Conservation (phyloP, 1,140 invertebrate species). For the Atta texana region DNA sequence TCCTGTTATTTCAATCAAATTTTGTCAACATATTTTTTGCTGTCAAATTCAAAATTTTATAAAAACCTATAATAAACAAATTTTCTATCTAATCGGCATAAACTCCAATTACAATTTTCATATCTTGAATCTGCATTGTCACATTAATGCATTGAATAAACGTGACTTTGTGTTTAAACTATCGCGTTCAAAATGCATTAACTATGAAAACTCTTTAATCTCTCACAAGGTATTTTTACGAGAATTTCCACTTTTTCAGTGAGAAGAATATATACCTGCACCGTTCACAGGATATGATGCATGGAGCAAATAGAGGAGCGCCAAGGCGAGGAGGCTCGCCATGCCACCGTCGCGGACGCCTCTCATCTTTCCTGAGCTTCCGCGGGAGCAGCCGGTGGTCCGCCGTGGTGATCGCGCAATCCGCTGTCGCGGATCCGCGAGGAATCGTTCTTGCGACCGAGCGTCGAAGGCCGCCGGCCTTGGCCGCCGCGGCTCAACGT, state of each 20-base stretch:
- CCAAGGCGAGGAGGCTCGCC: constrained; percentile 76
- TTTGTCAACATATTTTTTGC: not conserved
- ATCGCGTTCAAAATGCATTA: not conserved
- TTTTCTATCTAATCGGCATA: not conserved
- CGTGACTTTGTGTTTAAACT: not conserved
- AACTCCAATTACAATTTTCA: not conserved
- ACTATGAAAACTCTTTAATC: not conserved
- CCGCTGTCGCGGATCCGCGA: constrained; percentile 31
- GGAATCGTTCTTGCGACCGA: not conserved
- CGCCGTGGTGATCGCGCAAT: constrained; percentile 34
- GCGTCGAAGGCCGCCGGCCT: not conserved
- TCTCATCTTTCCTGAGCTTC: constrained; percentile 72
- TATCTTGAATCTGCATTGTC: not conserved
- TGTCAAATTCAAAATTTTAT: not conserved
- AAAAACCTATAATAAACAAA: not conserved
- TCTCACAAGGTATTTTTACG: not conserved
- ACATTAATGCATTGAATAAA: not conserved
- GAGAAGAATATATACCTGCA: constrained; percentile 51
- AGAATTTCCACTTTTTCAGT: not conserved
- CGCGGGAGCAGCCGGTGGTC: constrained; percentile 57
- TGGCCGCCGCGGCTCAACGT: constrained; percentile 62
- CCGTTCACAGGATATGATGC: constrained; percentile 75
- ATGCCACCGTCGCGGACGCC: constrained; percentile 72
- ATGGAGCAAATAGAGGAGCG: constrained; percentile 76
- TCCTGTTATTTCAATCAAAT: not conserved